These are phyloP conservation scores for Petrocephalus schoutedeni DNA, from an alignment of 2,797 vertebrate species.

Conservation along the genomic window DNA sequence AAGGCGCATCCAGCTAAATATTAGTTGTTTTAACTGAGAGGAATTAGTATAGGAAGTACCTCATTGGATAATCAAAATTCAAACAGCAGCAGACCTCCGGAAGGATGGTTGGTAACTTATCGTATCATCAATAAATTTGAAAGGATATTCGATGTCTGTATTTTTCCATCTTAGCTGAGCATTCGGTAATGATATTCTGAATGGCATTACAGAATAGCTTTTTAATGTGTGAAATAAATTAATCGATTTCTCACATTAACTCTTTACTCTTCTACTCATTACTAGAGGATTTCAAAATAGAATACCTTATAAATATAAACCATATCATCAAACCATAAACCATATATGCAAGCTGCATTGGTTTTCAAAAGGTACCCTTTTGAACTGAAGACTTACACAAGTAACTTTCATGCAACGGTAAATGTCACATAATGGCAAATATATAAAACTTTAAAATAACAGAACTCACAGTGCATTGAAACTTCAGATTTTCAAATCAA, in stretches of 20 bases:
- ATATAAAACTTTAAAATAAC: not conserved
- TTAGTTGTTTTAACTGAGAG: not conserved
- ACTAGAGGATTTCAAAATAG: not conserved
- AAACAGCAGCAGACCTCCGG: not conserved
- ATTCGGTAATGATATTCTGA: not conserved
- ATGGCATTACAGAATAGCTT: not conserved
- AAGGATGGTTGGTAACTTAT: not conserved
- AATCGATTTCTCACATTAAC: not conserved
- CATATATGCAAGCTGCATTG: too few relatives aligned
- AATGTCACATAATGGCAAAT: not conserved
- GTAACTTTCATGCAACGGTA: not conserved
- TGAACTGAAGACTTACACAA: too few relatives aligned
- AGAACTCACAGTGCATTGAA: not conserved
- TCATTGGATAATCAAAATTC: not conserved
- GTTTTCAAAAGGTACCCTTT: too few relatives aligned
- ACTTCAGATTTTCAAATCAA: not conserved
- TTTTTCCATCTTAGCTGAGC: not conserved
- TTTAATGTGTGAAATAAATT: not conserved
- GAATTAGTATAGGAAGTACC: not conserved
- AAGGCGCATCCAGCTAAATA: not conserved
- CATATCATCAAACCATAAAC: not conserved
- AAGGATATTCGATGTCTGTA: not conserved
- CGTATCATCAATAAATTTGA: not conserved
- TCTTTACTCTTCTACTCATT: not conserved
- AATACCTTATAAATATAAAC: not conserved